These are phyloP conservation scores for Cydia splendana DNA, from an alignment of 1,140 invertebrate genomes.

Conservation along the genomic window DNA sequence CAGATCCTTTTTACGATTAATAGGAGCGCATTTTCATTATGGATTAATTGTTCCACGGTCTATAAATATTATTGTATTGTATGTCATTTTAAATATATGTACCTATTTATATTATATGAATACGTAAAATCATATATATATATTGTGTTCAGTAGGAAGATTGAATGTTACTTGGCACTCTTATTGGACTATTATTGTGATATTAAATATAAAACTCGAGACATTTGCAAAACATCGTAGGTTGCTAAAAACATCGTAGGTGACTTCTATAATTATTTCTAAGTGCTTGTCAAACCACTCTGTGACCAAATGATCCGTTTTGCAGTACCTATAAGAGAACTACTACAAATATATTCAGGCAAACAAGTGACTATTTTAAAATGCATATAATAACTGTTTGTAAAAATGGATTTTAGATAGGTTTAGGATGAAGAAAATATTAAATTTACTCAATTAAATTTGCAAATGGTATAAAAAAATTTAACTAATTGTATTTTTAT, in stretches of 20 bases:
- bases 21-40: no score
- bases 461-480: no score
- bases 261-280: background rate
- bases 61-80: background rate
- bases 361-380: no score
- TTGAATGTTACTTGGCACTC: slow-evolving; percentile 6
- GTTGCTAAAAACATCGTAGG: background rate
- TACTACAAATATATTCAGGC: no score
- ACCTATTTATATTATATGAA: slow-evolving; percentile 13
- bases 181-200: slow-evolving; percentile 13
- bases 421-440: no score
- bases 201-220: background rate
- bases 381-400: no score
- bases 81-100: background rate
- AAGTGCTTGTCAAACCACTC: background rate
- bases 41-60: background rate
- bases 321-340: no score
- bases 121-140: background rate
- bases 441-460: no score
- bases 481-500: no score
- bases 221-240: background rate
- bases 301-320: background rate
- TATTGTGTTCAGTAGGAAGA: background rate
- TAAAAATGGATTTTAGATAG: no score
- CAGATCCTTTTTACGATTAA: no score